These are phyloP conservation scores for Ligdia adustata DNA, from an alignment of 2,888 invertebrate genomes.

Conservation along the genomic window DNA sequence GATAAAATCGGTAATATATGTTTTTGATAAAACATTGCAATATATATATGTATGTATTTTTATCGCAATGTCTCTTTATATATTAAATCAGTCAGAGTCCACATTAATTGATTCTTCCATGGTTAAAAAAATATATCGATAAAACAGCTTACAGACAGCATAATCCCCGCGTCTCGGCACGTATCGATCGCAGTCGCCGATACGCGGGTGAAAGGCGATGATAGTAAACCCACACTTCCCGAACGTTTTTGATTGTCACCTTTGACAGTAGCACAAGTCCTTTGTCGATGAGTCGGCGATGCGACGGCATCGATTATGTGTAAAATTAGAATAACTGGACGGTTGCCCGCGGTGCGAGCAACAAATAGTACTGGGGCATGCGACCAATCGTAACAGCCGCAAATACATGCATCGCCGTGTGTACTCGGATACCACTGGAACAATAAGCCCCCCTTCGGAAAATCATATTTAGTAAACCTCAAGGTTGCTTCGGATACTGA, in stretches of 20 bases:
- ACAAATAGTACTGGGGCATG: constrained; percentile 84
- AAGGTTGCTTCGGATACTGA: too few relatives aligned
- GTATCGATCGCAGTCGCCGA: constrained; percentile 12
- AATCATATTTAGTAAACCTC: background rate
- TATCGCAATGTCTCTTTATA: too few relatives aligned
- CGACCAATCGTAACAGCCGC: constrained; percentile 78
- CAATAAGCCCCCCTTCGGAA: constrained; percentile 36
- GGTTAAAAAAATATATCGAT: background rate
- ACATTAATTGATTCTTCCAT: too few relatives aligned
- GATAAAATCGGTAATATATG: too few relatives aligned
- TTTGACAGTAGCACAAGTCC: constrained; percentile 67
- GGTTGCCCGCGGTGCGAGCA: constrained; percentile 77
- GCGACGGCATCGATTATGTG: constrained; percentile 81
- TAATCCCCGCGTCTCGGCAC: constrained; percentile 4
- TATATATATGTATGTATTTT: too few relatives aligned
- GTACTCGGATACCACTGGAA: constrained; percentile 67
- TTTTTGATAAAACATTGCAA: too few relatives aligned
- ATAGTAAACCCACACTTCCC: constrained; percentile 18
- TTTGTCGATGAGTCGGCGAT: constrained; percentile 73
- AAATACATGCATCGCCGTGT: constrained; percentile 69
- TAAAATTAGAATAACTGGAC: constrained; percentile 84
- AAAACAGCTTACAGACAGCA: constrained; percentile 14
- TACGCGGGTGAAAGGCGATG: constrained; percentile 13
- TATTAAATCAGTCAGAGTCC: too few relatives aligned
- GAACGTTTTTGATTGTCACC: constrained; percentile 43